These are phyloP conservation scores for Stichopus chloronotus DNA, from an alignment of 35 echinoderm and acorn worm genomes.

Conservation along the genomic window DNA sequence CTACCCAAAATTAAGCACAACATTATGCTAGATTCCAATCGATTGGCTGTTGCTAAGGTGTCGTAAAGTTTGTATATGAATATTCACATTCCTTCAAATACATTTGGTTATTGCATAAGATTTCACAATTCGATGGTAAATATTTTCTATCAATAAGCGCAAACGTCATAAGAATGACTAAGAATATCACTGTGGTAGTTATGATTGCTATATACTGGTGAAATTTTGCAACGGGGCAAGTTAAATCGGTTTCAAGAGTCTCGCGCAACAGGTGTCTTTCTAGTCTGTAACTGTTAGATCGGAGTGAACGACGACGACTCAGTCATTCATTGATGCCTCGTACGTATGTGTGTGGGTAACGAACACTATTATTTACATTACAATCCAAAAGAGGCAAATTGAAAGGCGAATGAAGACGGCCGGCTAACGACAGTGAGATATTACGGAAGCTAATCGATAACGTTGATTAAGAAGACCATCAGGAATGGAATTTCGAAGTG, in stretches of 20 bases:
- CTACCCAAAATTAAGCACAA: not conserved
- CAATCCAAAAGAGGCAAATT: not conserved
- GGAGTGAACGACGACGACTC: too few relatives aligned
- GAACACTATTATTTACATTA: not conserved
- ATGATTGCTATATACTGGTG: too few relatives aligned
- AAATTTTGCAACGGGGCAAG: too few relatives aligned
- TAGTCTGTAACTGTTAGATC: too few relatives aligned
- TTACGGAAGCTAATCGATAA: not conserved
- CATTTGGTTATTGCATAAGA: not conserved
- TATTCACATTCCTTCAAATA: not conserved
- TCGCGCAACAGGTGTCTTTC: not conserved
- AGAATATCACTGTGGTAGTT: too few relatives aligned
- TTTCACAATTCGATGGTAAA: too few relatives aligned
- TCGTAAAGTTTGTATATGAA: not conserved
- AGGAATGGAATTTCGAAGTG: not conserved
- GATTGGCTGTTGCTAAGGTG: not conserved
- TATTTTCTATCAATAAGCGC: too few relatives aligned
- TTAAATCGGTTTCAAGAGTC: not conserved
- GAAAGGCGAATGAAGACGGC: not conserved
- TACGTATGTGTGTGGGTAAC: not conserved
- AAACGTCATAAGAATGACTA: too few relatives aligned
- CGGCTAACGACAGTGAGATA: not conserved
- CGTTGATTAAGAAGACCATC: not conserved
- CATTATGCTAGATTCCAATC: not conserved
- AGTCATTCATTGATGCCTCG: not conserved